Base-by-base conservation (phyloP, 2,888 invertebrate genomes). In the Chesias legatella region DNA sequence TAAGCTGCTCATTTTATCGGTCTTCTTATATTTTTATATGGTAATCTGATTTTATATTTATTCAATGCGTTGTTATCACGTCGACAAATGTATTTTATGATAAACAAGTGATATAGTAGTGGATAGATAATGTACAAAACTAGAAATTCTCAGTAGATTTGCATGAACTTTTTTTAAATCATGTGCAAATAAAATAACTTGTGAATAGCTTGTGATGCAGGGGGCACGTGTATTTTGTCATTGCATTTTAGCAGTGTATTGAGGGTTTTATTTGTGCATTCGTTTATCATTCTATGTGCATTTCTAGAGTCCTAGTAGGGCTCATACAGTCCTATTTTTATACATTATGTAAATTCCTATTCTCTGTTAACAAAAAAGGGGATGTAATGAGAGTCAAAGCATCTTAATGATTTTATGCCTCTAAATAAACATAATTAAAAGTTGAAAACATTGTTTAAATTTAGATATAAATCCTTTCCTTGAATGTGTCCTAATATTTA, bases 301-400 rank as follows among this genome's bases (percentile, higher is more conserved):
- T 86, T 86, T 85, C 71, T 53, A 47, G 86, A 76, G 84, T 76
- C 80, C 60, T 60, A 51, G 55, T 53, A 67, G 73, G 84, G 60
- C 81, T 82, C 84, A 56, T 75, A 84, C 82, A 84, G 83, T 86
- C 88, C 85, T 88, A 88, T 88, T 88, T 86, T 88, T 88, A 86
- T 88, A 88, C 85, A 86, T 78, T 79, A 84, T 85, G 79, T 84
- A 81, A 81, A 83, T 67, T 80, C 77, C 77, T 81, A 78, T 79
- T 81, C 79, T 84, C 80, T 80, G 76, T 85, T 84, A n/a, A 84
- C 81, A 82, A 79, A 67, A 66, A 68, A 74, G 66, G 70, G 68
- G 76, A 71, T 84, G 84, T 84, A 85, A 84, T 81, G 66, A 65
- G 82, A 79, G 77, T 71, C 70, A 66, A 79, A 77, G 69, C 67